A percentile compares a stretch with the other conserved stretches of the same genome.
phyloP scores from a whole-genome alignment of 2,888 invertebrate genomes.

The Gnatocerus cornutus region DNA sequence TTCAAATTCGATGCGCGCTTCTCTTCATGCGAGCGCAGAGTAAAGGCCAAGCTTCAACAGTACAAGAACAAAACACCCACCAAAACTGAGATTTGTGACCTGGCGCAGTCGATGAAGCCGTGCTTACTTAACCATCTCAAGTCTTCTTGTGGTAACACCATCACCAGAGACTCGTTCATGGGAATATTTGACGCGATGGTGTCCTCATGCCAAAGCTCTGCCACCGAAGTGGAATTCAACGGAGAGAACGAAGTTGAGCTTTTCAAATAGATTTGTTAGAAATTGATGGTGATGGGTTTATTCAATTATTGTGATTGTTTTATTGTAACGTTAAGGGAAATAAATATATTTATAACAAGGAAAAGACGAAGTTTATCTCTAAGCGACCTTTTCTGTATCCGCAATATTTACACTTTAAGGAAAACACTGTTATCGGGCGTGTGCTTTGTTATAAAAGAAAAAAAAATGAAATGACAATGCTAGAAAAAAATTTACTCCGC shows the following conservation, averaged over 20 bases:
- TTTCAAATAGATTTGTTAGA: too few species aligned
- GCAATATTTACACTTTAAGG: too few species aligned
- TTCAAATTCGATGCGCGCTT: conserved; percentile 42
- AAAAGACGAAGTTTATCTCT: too few species aligned
- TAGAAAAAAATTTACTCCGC: too few species aligned
- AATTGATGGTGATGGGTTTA: too few species aligned
- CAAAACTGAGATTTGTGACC: conserved; percentile 47
- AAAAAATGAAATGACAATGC: too few species aligned
- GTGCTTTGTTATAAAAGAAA: too few species aligned
- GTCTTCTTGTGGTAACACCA: conserved; percentile 46
- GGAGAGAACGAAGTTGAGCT: conserved; percentile 7
- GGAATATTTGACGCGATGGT: conserved; percentile 49
- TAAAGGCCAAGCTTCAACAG: conserved; percentile 38
- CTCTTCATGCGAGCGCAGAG: conserved; percentile 40
- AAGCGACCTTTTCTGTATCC: too few species aligned
- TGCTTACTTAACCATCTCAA: conserved; percentile 48
- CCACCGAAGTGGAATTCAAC: conserved; percentile 12
- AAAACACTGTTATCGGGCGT: too few species aligned
- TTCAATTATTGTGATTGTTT: too few species aligned
- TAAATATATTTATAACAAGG: too few species aligned
- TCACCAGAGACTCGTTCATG: conserved; percentile 48
- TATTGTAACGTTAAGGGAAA: too few species aligned
- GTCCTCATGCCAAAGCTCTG: conserved; percentile 12
- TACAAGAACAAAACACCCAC: conserved; percentile 39
- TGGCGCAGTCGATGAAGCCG: conserved; percentile 39